Evolutionary conservation across 2,888 invertebrate species (phyloP).

Genomic region (Aleiodes leptofemur): DNA sequence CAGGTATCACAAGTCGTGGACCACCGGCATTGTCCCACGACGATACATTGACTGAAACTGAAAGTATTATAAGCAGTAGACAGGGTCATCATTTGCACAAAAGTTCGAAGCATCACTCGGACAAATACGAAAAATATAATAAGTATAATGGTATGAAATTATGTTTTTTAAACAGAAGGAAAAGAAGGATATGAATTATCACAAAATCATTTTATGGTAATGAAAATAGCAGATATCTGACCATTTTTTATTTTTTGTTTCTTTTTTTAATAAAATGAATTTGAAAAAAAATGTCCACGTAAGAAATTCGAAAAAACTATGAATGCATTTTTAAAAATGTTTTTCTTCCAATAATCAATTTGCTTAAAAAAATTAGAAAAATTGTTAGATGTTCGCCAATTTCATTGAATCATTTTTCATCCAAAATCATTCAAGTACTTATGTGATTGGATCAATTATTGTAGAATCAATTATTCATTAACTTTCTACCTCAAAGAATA

Average conservation of each 20-base stretch:
- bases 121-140: constrained; percentile 77
- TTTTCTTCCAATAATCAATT: too few relatives aligned
- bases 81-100: constrained; percentile 75
- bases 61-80: constrained; percentile 74
- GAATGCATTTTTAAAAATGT: too few relatives aligned
- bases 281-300: too few relatives aligned
- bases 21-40: constrained; percentile 70
- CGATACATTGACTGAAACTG: constrained; percentile 73
- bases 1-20: constrained; percentile 70
- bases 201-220: too few relatives aligned
- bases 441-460: constrained; percentile 12
- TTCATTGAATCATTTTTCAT: background rate
- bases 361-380: too few relatives aligned
- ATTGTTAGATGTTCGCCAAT: too few relatives aligned
- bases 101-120: constrained; percentile 75
- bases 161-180: background rate
- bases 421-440: background rate
- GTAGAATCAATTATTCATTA: background rate
- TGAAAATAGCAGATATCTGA: too few relatives aligned
- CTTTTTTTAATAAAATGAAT: too few relatives aligned
- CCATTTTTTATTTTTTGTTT: too few relatives aligned
- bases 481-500: constrained; percentile 16
- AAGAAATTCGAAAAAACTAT: too few relatives aligned
- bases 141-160: constrained; percentile 76
- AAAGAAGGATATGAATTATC: too few relatives aligned